Base-by-base conservation (phyloP, 2,888 invertebrate genomes). In the Drosophila greeni region DNA sequence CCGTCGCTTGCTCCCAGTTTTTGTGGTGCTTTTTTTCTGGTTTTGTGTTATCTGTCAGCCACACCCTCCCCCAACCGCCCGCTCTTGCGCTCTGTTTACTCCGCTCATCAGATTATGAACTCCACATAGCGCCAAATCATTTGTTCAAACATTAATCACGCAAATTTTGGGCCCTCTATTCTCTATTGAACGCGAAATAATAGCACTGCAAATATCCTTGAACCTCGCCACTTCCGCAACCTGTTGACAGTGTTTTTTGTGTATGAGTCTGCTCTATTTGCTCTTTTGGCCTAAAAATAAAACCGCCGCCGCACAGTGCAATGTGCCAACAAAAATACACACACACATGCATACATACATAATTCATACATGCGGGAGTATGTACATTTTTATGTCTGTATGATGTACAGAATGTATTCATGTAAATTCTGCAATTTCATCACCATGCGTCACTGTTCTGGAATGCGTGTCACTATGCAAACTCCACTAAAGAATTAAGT, bases 221-320 rank as follows among this genome's bases (percentile, higher is more conserved):
- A 54, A 43, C 37, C 42, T 49, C 55, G 57, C 39, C 66, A 70
- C 72, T 70, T 70, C 70, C 70, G 84, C 84, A 82, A 79, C 79
- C 79, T 79, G 84, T 79, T 79, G 84, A 84, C 84, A 79, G 64
- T 53, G 69, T 72, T 66, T 61, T 43, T 31, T 62, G 58, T 62
- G 47, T 52, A 37, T 55, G 34, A 31, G 48, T 58, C 37, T 62
- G 60, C 48, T 67, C 59, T 60, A 24, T 60, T 59, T 49, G 62
- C 55, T 60, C 56, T 52, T 47, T 61, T 58, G 36, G 51, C 59
- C 67, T 72, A 84, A 70, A 74, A 84, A 76, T 84, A 79, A 67
- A 29, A 29, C 45, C 29, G 29, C 29, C 57, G 66, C 62, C 53
- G 47, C 51, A 69, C 80, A 66, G 72, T 79, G 82, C 84, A 82